Base-by-base conservation (phyloP, 2,888 invertebrate genomes). In the Onthophagus sagittarius region DNA sequence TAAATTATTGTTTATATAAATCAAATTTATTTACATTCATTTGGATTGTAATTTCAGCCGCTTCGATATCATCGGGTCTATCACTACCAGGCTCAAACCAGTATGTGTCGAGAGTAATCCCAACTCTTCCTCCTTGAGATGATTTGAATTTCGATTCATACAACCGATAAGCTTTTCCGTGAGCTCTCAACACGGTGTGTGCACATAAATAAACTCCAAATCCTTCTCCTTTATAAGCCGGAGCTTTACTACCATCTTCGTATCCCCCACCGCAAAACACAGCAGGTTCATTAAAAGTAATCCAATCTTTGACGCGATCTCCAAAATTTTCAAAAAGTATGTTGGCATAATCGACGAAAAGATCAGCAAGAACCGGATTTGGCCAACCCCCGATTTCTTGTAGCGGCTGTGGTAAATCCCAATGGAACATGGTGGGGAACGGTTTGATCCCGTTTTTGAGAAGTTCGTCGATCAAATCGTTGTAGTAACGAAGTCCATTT, bases 301-400 rank as follows among this genome's bases (percentile, higher is more conserved):
- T 85, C 89, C 89, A 89, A 15, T 81, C 80, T 78, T 87, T 86
- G 2, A 87, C 86, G 70, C 83, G 76, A 72, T 83, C 82, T 0
- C 84, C 84, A 76, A 83, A 84, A 62, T 73, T 76, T 75, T 75
- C 75, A 73, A 83, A 84, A 11, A 87, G 83, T 32, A 91, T 84
- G 78, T 85, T 85, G 0, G 91, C 90, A 73, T 89, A 91, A 77
- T 89, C 88, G 9, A 84, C 86, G 79, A 90, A 92, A 81, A 89
- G 89, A 62, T 89, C 88, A 0, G 87, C 88, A 67, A 90, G 86
- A 7, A 87, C 76, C 82, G 86, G 9, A 87, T 85, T 77, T 84
- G 88, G 86, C 90, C 90, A 91, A 0, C 91, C 91, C 0, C 91
- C 91, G 5, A 90, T 81, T 67, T 89, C 88, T 85, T 90, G 88